Evolutionary conservation across 2,797 vertebrate species (phyloP).

Genomic region (Eurystomus glaucurus): DNA sequence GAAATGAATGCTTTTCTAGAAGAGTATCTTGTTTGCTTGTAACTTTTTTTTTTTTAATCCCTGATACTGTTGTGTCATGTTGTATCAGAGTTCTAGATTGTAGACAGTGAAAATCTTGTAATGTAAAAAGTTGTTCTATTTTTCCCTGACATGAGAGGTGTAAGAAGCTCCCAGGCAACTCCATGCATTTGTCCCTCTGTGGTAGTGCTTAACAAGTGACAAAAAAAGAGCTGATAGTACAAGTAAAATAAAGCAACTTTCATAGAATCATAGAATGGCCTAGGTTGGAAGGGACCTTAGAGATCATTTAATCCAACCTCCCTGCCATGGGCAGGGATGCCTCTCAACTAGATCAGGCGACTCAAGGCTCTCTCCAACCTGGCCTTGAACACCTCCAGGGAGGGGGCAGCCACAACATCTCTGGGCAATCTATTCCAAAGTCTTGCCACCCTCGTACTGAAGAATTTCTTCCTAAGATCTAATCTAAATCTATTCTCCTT

Average conservation of each 20-base stretch:
- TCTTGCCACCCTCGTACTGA: too few species aligned
- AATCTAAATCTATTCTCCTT: too few species aligned
- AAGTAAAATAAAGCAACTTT: not conserved
- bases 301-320: too few species aligned
- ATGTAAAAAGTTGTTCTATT: not conserved
- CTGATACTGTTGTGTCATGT: accelerated
- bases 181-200: accelerated
- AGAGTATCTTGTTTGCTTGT: not conserved
- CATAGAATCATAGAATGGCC: too few species aligned
- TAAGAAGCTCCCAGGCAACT: not conserved
- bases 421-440: too few species aligned
- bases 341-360: too few species aligned
- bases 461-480: too few species aligned
- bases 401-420: too few species aligned
- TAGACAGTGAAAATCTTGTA: not conserved
- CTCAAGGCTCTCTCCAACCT: too few species aligned
- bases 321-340: too few species aligned
- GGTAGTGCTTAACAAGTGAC: not conserved
- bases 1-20: not conserved
- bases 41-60: not conserved
- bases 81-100: not conserved
- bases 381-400: too few species aligned
- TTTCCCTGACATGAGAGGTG: not conserved
- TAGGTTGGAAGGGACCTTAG: too few species aligned
- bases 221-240: not conserved